phyloP scores from a whole-genome alignment of 2,797 vertebrate species.

The Halcyon chelicuti region DNA sequence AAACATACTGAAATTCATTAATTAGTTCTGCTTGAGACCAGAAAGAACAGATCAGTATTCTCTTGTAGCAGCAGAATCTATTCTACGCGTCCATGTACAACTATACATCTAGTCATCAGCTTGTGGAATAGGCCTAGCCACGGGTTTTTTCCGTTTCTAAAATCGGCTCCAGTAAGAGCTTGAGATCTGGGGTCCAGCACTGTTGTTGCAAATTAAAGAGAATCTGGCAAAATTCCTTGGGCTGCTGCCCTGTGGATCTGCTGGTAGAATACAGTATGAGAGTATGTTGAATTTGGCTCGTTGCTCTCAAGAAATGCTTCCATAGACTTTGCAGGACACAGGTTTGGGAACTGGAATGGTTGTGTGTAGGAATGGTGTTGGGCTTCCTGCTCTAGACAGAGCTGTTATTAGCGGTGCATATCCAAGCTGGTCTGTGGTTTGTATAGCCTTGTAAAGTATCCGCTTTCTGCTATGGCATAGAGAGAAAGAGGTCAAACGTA shows the following conservation, averaged over 20 bases:
- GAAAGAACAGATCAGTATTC: constrained; percentile 49
- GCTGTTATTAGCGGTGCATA: neutral
- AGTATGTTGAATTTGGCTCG: constrained; percentile 54
- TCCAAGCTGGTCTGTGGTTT: constrained; percentile 21
- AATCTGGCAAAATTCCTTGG: constrained; percentile 60
- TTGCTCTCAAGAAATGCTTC: constrained; percentile 25
- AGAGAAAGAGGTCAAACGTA: constrained; percentile 16
- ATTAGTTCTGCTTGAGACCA: constrained; percentile 60
- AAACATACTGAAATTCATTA: constrained; percentile 66
- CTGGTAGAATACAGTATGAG: constrained; percentile 29
- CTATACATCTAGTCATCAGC: neutral
- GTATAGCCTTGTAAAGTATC: neutral
- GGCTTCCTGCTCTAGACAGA: neutral
- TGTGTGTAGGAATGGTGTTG: neutral
- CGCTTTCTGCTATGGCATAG: neutral
- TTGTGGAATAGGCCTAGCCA: neutral
- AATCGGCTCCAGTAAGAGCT: neutral
- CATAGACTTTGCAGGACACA: neutral
- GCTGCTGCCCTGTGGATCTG: constrained; percentile 37
- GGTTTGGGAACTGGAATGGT: neutral
- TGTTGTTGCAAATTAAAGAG: constrained; percentile 45
- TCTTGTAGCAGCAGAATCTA: constrained; percentile 14
- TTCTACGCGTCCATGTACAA: constrained; percentile 3
- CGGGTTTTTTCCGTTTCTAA: neutral
- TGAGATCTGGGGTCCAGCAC: constrained; percentile 25